Conservation (phyloP, 2,797 vertebrate genomes). For the Hydrolagus colliei region DNA sequence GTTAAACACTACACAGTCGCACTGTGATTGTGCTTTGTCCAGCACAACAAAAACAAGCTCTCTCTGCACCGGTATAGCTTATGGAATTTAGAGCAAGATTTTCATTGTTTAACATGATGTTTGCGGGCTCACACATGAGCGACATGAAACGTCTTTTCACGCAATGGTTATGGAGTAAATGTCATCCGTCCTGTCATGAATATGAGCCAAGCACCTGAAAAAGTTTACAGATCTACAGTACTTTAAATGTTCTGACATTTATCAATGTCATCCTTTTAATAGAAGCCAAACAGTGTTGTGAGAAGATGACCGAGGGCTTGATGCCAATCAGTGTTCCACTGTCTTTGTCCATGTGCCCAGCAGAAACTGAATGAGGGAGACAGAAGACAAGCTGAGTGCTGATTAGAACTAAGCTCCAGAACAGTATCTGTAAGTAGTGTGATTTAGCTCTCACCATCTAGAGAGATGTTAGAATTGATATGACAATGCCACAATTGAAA, state of each 20-base stretch:
- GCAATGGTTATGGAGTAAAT: neutral
- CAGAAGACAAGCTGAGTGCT: neutral
- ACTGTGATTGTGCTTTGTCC: neutral
- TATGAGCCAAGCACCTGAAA: neutral
- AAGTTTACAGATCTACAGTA: neutral
- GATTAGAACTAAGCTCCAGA: neutral
- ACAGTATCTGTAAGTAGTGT: no score
- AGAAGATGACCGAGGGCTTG: neutral
- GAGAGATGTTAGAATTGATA: neutral
- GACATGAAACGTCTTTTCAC: neutral
- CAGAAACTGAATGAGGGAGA: neutral
- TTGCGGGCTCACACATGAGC: neutral
- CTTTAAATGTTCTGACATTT: neutral
- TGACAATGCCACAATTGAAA: neutral
- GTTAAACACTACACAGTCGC: neutral
- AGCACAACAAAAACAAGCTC: neutral
- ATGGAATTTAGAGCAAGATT: neutral
- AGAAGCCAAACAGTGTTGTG: neutral
- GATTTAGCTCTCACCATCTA: neutral
- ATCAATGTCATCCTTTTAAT: neutral
- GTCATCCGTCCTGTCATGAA: neutral
- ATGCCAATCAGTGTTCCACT: neutral
- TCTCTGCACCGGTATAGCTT: neutral
- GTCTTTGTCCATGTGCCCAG: neutral
- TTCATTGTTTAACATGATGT: neutral